A percentile compares a stretch with the other conserved stretches of the same genome.
Conservation (phyloP, 2,888 invertebrate genomes). For the Axea sp. region DNA sequence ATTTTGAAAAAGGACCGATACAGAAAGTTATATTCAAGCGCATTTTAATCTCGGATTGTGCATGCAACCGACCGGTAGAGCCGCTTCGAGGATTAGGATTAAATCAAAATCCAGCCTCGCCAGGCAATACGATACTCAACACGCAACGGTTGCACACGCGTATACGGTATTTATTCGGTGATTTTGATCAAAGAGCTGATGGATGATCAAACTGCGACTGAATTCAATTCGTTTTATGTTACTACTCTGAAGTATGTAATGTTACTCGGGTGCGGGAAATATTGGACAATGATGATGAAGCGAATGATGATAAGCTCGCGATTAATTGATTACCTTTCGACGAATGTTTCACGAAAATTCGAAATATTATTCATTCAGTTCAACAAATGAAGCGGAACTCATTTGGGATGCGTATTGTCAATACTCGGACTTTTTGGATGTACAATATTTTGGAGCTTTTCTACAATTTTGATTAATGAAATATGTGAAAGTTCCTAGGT, state of each 20-base stretch:
- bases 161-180: slow-evolving; percentile 58
- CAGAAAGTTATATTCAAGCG: slow-evolving; percentile 56
- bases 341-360: slow-evolving; percentile 42
- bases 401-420: slow-evolving; percentile 20
- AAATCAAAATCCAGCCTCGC: slow-evolving; percentile 70
- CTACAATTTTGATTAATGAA: too few species aligned
- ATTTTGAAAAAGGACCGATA: slow-evolving; percentile 52
- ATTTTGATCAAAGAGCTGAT: slow-evolving; percentile 63
- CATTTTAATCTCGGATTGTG: slow-evolving; percentile 76
- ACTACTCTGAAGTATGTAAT: slow-evolving; percentile 55
- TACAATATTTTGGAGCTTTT: too few species aligned
- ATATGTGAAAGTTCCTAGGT: too few species aligned
- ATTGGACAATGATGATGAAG: slow-evolving; percentile 44
- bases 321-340: slow-evolving; percentile 57
- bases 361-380: slow-evolving; percentile 40
- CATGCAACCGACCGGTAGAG: slow-evolving; percentile 67
- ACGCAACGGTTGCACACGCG: slow-evolving; percentile 62
- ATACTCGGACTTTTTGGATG: too few species aligned
- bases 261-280: slow-evolving; percentile 47
- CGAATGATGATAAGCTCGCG: slow-evolving; percentile 55
- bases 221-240: slow-evolving; percentile 61
- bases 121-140: slow-evolving; percentile 65
- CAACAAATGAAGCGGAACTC: slow-evolving; percentile 23
- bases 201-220: slow-evolving; percentile 61
- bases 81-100: slow-evolving; percentile 76